Conservation (phyloP, 2,797 vertebrate genomes). For the Mionectes olivaceus region DNA sequence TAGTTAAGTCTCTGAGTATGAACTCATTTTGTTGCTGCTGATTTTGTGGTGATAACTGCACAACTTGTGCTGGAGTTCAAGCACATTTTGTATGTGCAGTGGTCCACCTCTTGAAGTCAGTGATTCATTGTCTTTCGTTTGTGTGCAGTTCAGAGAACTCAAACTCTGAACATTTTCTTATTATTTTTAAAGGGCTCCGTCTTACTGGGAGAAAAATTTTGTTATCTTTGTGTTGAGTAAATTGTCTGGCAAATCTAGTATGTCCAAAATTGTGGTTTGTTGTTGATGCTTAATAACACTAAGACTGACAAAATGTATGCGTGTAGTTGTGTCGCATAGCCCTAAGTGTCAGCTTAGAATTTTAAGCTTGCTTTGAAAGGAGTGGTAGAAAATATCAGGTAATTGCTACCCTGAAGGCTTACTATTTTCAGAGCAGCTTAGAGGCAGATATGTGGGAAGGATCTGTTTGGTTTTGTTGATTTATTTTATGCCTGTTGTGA, state of each 20-base stretch:
- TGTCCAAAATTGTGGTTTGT: background rate
- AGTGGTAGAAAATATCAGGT: background rate
- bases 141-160: background rate
- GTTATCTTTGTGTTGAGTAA: background rate
- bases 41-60: background rate
- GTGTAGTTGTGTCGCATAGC: background rate
- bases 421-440: background rate
- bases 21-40: background rate
- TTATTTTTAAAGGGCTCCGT: background rate
- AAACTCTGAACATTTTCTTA: background rate
- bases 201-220: background rate
- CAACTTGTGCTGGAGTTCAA: background rate
- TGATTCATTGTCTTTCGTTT: background rate
- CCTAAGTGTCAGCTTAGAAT: background rate
- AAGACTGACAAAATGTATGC: background rate
- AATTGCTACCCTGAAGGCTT: background rate
- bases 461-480: background rate
- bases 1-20: background rate
- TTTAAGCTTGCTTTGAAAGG: background rate
- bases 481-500: background rate
- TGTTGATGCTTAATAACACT: background rate
- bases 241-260: background rate
- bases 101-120: background rate
- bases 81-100: background rate
- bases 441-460: background rate